Conservation (phyloP, 2,888 invertebrate species). For the Limnephilus lunatus region DNA sequence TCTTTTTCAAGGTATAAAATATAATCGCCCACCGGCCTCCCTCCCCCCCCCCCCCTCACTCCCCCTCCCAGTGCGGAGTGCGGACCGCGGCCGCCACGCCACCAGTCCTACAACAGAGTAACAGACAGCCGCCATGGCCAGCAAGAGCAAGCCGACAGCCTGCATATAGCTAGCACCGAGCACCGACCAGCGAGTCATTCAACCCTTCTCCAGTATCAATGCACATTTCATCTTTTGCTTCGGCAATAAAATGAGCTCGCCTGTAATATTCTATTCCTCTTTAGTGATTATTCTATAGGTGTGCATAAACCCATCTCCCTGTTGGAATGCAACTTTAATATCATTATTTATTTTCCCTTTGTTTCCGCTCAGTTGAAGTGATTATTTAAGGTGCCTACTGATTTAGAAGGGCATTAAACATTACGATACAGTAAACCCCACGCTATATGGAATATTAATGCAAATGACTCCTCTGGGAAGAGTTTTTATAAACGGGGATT, state of each 20-base stretch:
- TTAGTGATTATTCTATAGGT: not conserved
- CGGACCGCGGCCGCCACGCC: not conserved
- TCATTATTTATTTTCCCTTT: constrained; percentile 2
- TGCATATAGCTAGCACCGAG: not conserved
- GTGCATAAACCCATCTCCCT: constrained; percentile 2
- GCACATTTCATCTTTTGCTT: constrained; percentile 4
- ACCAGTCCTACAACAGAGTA: not conserved
- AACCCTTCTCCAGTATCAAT: constrained; percentile 32
- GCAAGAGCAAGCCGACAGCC: too few relatives aligned
- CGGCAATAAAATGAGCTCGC: not conserved
- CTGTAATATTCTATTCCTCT: not conserved
- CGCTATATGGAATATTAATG: not conserved
- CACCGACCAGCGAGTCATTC: constrained; percentile 36
- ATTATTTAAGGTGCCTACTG: not conserved
- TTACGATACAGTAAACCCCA: constrained; percentile 9
- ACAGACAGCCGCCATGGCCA: not conserved
- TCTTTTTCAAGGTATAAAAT: constrained; percentile 38
- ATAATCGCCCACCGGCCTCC: constrained; percentile 24
- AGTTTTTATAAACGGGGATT: not conserved
- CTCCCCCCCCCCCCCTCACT: not conserved
- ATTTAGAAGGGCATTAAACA: constrained; percentile 3
- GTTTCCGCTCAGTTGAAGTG: constrained; percentile 19
- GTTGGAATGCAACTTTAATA: not conserved
- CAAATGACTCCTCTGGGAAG: not conserved
- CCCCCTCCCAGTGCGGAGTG: not conserved